Evolutionary conservation across 2,888 invertebrate genomes (phyloP), one percentile per base, ranked within the genome.

Genomic region (Siphonodentalium dalli): DNA sequence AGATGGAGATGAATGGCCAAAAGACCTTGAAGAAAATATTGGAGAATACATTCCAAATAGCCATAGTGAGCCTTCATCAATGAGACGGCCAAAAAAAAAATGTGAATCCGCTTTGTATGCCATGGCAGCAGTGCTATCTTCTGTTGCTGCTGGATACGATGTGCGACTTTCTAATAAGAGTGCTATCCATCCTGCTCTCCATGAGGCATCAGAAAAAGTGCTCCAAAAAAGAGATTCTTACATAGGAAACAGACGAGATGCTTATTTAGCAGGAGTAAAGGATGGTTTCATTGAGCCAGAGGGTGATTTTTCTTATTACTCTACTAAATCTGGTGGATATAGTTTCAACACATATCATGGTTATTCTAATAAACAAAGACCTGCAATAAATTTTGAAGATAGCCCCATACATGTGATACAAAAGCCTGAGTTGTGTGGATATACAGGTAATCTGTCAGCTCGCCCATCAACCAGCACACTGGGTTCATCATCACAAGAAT

Each of bases 281-380:
- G 79, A 80, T 61, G 63, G 69, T 5, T 74, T 79, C 49, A 74
- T 78, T 13, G 76, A 76, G 52, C 73, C 76, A 1, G 76, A 73
- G 39, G 62, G 61, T 28, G 71, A 68, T 58, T 71, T 59, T 61
- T 66, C 54, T 71, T 82, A 43, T 55, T 56, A 62, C 8, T 60
- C 63, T 41, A 64, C 64, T 26, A 58, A 63, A 3, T 46, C 68
- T 6, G 58, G 68, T 18, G 71, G 72, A 11, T 70, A 68, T 47
- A 68, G 65, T 87, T 92, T 92, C 80, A 91, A 93, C 83, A 93
- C 93, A 1, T 95, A 93, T 84, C 94, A 93, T 82, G 94, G 92
- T 0, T 62, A 66, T 20, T 91, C 91, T 38, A 87, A 90, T 6
- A 85, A 88, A 74, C 71, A 77, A 33, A 60, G 81, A 41, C 81